Conservation (phyloP, 2,797 vertebrate species). For the Propithecus deckenii region DNA sequence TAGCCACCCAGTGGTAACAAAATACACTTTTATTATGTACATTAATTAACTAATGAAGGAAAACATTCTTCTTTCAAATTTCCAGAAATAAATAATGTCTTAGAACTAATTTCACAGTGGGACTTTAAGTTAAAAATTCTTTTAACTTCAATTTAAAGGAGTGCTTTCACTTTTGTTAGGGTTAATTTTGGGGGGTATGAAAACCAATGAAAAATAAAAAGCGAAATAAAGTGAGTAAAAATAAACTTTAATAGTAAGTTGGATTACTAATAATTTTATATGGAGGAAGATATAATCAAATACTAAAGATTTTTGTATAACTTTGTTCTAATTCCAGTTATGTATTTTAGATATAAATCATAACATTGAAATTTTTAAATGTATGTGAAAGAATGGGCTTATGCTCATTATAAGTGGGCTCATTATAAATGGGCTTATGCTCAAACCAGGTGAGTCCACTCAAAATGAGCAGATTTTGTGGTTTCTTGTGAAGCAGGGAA, state of each 20-base stretch:
- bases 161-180: not conserved
- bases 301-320: not conserved
- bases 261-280: conserved; percentile 37
- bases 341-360: conserved; percentile 17
- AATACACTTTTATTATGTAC: not conserved
- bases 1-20: conserved; percentile 30
- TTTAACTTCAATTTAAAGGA: not conserved
- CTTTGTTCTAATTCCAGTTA: not conserved
- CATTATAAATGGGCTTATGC: not conserved
- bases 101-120: conserved; percentile 9
- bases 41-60: conserved; percentile 44
- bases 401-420: not conserved
- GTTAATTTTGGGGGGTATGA: conserved; percentile 30
- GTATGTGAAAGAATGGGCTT: not conserved
- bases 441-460: not conserved
- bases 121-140: conserved; percentile 3
- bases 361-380: not conserved
- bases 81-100: conserved; percentile 9
- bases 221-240: conserved; percentile 41
- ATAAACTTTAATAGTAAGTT: not conserved
- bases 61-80: conserved; percentile 42
- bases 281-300: not conserved
- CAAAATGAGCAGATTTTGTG: not conserved
- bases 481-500: not conserved
- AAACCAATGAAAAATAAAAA: conserved; percentile 14